Base-by-base conservation (phyloP, 2,888 invertebrate species). In the Drosophila conformis region DNA sequence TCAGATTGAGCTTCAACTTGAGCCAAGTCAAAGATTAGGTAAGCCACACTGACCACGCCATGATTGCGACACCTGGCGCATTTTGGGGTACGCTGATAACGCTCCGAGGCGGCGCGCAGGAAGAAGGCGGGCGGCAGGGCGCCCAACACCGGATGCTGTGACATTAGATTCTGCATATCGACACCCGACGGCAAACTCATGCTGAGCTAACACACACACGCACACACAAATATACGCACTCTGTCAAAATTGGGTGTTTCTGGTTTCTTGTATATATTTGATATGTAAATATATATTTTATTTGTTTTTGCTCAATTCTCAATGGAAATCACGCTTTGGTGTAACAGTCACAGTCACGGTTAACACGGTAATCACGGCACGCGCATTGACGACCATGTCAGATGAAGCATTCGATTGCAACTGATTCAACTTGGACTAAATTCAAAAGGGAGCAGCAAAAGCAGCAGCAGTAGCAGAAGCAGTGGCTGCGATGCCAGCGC, bases 61-160 rank as follows among this genome's bases (percentile, higher is more conserved):
- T 99, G 99, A 94, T 99, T 99, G 72, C 99, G 95, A 93, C 99
- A 99, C 62, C 99, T 95, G 69, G 99, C 99, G 94, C 99, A 99
- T 94, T 99, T 99, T 48, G 99, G 99, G 25, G 99, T 99, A 82
- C 99, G 94, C 93, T 98, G 98, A 93, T 98, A 99, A 90, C 98
- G 95, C 93, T 99, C 98, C 29, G 97, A 96, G 66, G 97, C 97
- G 69, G 97, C 97, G 83, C 97, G 94, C 70, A 97, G 94, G 93
- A 98, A 97, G 93, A 97, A 97, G n/a, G 96, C 96, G 76, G 97
- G 97, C 56, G 97, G 97, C 88, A 97, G 93, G 0, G 96, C 96
- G 40, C 96, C 96, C 92, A 97, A 92, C 73, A 97, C 97, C 48
- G 97, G 96, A 93, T 96, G 96, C 91, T 97, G 97, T 87, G 97